A percentile compares a stretch with the other conserved stretches of the same genome.
These are phyloP conservation scores for Andrena bicolor DNA, from an alignment of 2,888 invertebrate species.

Conservation along the genomic window DNA sequence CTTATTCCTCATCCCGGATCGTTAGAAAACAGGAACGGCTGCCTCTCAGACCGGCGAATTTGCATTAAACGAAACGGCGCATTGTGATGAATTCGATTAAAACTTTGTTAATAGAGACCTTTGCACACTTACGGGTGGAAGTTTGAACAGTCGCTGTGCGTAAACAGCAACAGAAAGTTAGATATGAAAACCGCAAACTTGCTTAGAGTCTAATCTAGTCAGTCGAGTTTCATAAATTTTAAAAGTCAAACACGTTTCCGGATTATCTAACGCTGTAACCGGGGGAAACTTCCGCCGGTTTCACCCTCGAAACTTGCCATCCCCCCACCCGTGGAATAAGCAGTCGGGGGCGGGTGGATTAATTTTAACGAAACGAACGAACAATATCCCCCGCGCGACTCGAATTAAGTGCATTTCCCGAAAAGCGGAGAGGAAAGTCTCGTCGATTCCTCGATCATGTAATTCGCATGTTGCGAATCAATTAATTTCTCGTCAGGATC, in stretches of 20 bases:
- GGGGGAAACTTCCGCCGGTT: conserved; percentile 40
- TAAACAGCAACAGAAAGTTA: conserved; percentile 63
- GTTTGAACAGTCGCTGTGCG: conserved; percentile 61
- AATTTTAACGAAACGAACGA: conserved; percentile 49
- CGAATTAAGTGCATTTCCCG: not conserved
- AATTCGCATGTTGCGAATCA: too few species aligned
- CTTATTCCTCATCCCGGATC: conserved; percentile 24
- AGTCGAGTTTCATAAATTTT: conserved; percentile 62
- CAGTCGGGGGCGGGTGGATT: conserved; percentile 29
- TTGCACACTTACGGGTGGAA: conserved; percentile 53
- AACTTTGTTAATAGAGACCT: conserved; percentile 65
- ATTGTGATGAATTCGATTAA: conserved; percentile 66
- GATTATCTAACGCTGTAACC: conserved; percentile 52
- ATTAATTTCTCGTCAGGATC: too few species aligned
- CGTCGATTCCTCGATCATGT: too few species aligned
- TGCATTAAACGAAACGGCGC: conserved; percentile 60
- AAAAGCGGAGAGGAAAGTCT: too few species aligned
- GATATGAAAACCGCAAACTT: conserved; percentile 65
- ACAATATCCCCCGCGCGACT: conserved; percentile 20
- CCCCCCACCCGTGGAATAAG: conserved; percentile 13
- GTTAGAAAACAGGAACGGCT: conserved; percentile 21
- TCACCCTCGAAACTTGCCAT: conserved; percentile 18
- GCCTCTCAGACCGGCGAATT: conserved; percentile 31
- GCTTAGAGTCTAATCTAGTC: conserved; percentile 61
- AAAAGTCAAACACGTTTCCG: conserved; percentile 62